Base-by-base conservation (phyloP, 64 coral and sea anemone species). In the Montipora cactus region DNA sequence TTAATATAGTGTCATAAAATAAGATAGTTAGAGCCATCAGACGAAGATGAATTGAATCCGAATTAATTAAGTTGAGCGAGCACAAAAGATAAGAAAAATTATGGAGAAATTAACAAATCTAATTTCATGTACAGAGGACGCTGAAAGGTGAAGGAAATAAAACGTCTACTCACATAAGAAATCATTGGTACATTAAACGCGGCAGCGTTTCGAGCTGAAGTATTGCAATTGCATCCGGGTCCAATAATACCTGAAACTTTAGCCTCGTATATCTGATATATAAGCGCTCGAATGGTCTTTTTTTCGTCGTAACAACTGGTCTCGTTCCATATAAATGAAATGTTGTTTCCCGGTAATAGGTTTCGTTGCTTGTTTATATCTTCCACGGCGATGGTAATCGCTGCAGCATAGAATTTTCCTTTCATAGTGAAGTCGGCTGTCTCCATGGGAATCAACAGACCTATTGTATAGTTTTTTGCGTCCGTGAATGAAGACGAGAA, bases 291-390 rank as follows among this genome's bases (percentile, higher is more conserved):
- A 44, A 98, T 47, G 0, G 96, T 98, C 44, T 89, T 95, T 5
- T 92, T 44, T 11, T 98, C 96, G 25, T 98, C 93, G 44, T n/a
- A 0, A 67, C 96, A 98, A 77, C 77, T 59, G 5, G 96, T 98
- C 12, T 98, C 83, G 75, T 95, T 98, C 96, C 96, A 98, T 64
- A 98, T 92, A 71, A 98, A 98, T 57, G 78, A 92, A 52, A 98
- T 75, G 37, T 92, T 95, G 45, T 49, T 66, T 2, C 89, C 96
- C 9, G 89, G 89, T 37, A 98, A 93, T 0, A 98, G 96, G 46
- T 98, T 87, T n/a, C 44, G 61, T 13, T 93, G 49, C 61, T 84
- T 88, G 55, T 98, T 98, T 44, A 98, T 86, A 5, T 91, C 93
- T 6, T 98, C 93, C 9, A 98, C 79, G 15, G 96, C 96, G 10